Percentiles rank a stretch among this genome's conserved stretches.
These are phyloP conservation scores for Telmatherina bonti DNA, from an alignment of 2,797 vertebrate species.

Conservation along the genomic window DNA sequence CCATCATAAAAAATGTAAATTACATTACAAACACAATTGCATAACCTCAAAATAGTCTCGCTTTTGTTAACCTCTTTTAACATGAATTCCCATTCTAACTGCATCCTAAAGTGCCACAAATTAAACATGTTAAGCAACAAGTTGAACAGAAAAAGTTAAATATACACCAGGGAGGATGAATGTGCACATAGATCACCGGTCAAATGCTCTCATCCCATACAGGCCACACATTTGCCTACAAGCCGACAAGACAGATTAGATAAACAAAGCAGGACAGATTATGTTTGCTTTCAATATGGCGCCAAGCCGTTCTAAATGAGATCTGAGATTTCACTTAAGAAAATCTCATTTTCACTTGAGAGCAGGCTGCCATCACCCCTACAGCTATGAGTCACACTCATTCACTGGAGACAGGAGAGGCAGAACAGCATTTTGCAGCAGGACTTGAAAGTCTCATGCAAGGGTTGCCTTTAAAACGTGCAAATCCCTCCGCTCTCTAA, in stretches of 20 bases:
- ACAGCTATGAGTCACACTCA: conserved; percentile 48
- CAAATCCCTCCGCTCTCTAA: too few relatives aligned
- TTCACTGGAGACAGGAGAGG: conserved; percentile 10
- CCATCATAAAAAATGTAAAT: background rate
- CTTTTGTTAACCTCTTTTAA: background rate
- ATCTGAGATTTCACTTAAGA: conserved; percentile 1
- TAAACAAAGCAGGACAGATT: background rate
- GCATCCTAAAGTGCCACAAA: background rate
- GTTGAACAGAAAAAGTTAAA: background rate
- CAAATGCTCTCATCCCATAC: conserved; percentile 18
- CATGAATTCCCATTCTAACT: background rate
- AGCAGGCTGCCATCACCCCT: conserved; percentile 24
- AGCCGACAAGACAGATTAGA: conserved; percentile 15
- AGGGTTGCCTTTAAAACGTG: background rate
- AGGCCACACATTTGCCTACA: conserved; percentile 34
- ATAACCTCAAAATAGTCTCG: too few relatives aligned
- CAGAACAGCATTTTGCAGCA: background rate
- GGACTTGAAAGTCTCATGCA: background rate
- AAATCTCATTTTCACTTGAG: conserved; percentile 5
- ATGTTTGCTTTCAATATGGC: background rate
- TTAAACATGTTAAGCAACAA: too few relatives aligned
- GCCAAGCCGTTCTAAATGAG: conserved; percentile 1
- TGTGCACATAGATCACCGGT: conserved; percentile 6
- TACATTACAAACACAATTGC: background rate
- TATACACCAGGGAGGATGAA: background rate